These are phyloP conservation scores for Lutraria rhynchaena DNA, from an alignment of 1,140 invertebrate species.

Conservation along the genomic window DNA sequence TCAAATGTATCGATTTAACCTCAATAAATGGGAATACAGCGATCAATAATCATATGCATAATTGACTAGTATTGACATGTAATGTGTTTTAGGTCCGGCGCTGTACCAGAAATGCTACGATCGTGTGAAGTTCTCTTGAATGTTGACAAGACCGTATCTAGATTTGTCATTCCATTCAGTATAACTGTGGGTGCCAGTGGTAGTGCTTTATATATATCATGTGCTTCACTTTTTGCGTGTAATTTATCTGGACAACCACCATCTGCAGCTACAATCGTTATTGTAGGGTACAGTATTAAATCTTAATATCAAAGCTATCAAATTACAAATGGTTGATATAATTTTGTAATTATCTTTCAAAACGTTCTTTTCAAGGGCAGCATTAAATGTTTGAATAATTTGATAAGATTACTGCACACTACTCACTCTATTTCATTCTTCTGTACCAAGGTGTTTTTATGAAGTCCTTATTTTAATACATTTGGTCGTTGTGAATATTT, in stretches of 20 bases:
- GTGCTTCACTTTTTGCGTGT: constrained; percentile 95
- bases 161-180: constrained; percentile 95
- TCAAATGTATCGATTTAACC: neutral
- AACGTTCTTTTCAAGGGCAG: too few relatives aligned
- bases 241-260: constrained; percentile 93
- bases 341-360: too few relatives aligned
- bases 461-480: too few relatives aligned
- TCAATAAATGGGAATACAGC: too few relatives aligned
- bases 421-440: too few relatives aligned
- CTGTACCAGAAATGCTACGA: constrained; percentile 75
- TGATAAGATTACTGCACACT: too few relatives aligned
- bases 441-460: too few relatives aligned
- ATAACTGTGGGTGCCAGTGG: constrained; percentile 98
- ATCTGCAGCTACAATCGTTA: constrained; percentile 83
- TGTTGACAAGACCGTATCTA: constrained; percentile 66
- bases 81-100: constrained; percentile 66
- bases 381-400: too few relatives aligned
- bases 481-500: too few relatives aligned
- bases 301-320: too few relatives aligned
- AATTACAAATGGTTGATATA: too few relatives aligned
- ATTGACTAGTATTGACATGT: neutral
- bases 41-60: neutral
- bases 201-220: constrained; percentile 94
- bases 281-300: too few relatives aligned
- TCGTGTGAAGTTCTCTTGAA: constrained; percentile 69